Percentiles rank a stretch among this genome's conserved stretches.
Conservation (phyloP, 2,888 invertebrate genomes). For the Phengaris alcon region DNA sequence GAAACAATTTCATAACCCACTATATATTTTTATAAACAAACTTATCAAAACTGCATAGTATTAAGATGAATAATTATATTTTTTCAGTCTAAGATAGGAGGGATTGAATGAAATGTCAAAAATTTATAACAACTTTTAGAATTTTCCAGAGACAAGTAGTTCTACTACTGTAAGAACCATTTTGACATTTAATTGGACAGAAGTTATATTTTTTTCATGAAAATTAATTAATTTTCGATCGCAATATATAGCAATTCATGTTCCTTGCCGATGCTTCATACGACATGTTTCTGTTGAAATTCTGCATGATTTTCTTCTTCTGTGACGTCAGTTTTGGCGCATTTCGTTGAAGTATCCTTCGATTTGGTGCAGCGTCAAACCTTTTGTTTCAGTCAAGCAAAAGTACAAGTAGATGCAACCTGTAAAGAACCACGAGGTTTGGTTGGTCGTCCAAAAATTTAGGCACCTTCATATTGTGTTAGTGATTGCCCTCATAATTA, state of each 20-base stretch:
- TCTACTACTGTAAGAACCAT: neutral
- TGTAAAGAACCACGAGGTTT: slow-evolving; percentile 37
- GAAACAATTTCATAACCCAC: neutral
- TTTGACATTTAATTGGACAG: neutral
- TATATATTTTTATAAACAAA: too few species aligned
- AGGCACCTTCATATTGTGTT: too few species aligned
- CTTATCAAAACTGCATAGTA: neutral
- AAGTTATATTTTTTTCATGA: neutral
- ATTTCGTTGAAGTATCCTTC: slow-evolving; percentile 82
- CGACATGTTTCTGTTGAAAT: slow-evolving; percentile 29
- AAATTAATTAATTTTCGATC: neutral
- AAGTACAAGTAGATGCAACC: slow-evolving; percentile 76
- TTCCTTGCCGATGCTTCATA: neutral
- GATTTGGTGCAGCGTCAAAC: slow-evolving; percentile 81
- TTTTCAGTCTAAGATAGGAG: slow-evolving; percentile 18
- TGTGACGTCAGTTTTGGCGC: slow-evolving; percentile 62
- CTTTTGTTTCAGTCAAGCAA: slow-evolving; percentile 82
- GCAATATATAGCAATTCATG: neutral
- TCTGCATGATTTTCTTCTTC: slow-evolving; percentile 45
- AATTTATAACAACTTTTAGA: neutral
- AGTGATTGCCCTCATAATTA: too few species aligned
- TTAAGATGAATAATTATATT: neutral
- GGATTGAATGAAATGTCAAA: neutral
- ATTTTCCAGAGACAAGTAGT: neutral
- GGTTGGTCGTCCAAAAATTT: neutral